These are phyloP conservation scores for Diloba caeruleocephala DNA, from an alignment of 2,888 invertebrate genomes.

Conservation along the genomic window DNA sequence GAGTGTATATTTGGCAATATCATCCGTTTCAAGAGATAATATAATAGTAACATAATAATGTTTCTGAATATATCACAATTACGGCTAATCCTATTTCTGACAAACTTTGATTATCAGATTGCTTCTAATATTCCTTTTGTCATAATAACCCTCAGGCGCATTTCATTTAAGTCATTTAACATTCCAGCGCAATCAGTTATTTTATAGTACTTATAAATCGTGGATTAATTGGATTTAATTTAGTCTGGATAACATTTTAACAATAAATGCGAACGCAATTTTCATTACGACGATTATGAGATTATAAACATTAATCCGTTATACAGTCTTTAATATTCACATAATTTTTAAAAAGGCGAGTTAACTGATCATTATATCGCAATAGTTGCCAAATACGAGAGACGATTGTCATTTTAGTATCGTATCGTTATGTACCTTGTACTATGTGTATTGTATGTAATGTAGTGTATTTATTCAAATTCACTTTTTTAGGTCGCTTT, in stretches of 20 bases:
- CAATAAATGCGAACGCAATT: slow-evolving; percentile 35
- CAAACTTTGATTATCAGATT: slow-evolving; percentile 3
- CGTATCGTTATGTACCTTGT: too few species aligned
- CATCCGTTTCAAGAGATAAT: neutral
- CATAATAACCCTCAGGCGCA: slow-evolving; percentile 33
- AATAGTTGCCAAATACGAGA: too few species aligned
- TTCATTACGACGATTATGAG: slow-evolving; percentile 35
- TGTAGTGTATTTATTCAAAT: too few species aligned
- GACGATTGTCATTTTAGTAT: too few species aligned
- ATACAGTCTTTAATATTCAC: slow-evolving; percentile 2
- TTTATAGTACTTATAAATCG: slow-evolving; percentile 38
- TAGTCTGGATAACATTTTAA: slow-evolving; percentile 43
- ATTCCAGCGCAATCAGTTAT: slow-evolving; percentile 21
- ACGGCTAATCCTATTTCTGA: neutral
- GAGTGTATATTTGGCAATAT: neutral
- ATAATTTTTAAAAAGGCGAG: too few species aligned
- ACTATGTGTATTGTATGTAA: too few species aligned
- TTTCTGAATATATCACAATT: neutral
- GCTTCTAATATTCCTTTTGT: slow-evolving; percentile 11
- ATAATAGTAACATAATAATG: too few species aligned
- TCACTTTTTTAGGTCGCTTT: too few species aligned
- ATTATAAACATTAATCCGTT: slow-evolving; percentile 8
- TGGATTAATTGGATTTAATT: slow-evolving; percentile 50
- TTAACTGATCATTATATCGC: too few species aligned
- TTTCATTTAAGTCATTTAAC: slow-evolving; percentile 32